These are phyloP conservation scores for Drosophila kambysellisi DNA, from an alignment of 2,888 invertebrate species.

Conservation along the genomic window DNA sequence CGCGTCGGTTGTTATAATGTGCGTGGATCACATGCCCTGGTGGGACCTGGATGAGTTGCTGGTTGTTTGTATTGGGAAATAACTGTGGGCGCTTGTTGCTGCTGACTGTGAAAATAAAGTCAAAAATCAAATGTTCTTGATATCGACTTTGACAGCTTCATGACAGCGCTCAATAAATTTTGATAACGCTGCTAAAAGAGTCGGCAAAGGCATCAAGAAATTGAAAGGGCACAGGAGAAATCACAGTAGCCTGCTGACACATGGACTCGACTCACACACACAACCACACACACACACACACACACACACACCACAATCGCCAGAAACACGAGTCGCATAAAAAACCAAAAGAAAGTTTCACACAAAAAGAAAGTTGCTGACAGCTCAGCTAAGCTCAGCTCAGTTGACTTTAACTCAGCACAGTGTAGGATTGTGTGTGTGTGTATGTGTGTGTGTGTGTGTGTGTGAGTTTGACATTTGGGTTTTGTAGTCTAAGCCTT, in stretches of 20 bases:
- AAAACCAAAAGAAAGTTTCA: constrained; percentile 61
- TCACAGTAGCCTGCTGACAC: constrained; percentile 45
- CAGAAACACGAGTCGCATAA: constrained; percentile 44
- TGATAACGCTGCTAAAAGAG: constrained; percentile 70
- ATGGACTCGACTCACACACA: neutral
- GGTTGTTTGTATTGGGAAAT: constrained; percentile 6
- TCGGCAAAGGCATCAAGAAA: constrained; percentile 44
- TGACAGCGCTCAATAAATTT: constrained; percentile 84
- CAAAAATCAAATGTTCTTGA: constrained; percentile 82
- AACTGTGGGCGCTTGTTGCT: constrained; percentile 61
- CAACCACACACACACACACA: neutral
- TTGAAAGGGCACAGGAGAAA: constrained; percentile 53
- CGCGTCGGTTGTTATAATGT: constrained; percentile 60
- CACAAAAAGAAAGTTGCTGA: constrained; percentile 57
- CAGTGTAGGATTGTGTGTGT: constrained; percentile 6
- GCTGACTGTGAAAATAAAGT: constrained; percentile 74
- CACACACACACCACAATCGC: constrained; percentile 5
- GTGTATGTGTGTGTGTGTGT: neutral
- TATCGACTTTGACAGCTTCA: constrained; percentile 82
- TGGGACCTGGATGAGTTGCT: constrained; percentile 3
- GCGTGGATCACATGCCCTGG: constrained; percentile 28
- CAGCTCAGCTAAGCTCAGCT: constrained; percentile 67
- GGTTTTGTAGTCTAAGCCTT: constrained; percentile 56
- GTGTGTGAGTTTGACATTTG: constrained; percentile 16
- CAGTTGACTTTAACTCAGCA: constrained; percentile 31